Percentiles rank a stretch among this genome's conserved stretches.
phyloP scores from a whole-genome alignment of 2,113 vertebrate species.

The Mormyrus iriodes region DNA sequence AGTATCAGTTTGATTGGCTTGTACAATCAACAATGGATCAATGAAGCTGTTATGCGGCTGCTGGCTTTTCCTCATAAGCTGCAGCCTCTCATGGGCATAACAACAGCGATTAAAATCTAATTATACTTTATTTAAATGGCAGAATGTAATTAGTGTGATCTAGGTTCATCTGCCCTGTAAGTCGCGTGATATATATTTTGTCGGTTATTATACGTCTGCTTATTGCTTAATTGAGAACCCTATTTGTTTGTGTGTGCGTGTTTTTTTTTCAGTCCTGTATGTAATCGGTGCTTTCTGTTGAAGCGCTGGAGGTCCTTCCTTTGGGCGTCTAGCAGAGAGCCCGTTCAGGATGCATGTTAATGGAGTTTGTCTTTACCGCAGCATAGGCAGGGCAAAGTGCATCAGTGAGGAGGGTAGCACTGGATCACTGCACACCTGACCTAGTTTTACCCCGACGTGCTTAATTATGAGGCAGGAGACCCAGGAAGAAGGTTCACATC shows the following conservation, averaged over 20 bases:
- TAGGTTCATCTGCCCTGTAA: background rate
- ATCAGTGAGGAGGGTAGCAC: background rate
- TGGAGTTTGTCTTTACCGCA: background rate
- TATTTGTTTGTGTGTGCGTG: conserved; percentile 27
- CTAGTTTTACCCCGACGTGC: background rate
- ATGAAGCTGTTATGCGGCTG: background rate
- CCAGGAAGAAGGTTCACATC: background rate
- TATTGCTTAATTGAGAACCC: conserved; percentile 20
- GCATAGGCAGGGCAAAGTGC: background rate
- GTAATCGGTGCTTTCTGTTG: conserved; percentile 18
- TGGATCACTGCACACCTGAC: background rate
- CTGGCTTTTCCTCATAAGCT: conserved; percentile 7
- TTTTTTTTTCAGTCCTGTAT: conserved; percentile 25
- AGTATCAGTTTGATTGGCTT: background rate
- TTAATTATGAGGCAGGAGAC: background rate
- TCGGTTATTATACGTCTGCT: conserved; percentile 20
- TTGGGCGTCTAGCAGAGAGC: background rate
- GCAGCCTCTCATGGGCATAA: background rate
- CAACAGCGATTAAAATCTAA: conserved; percentile 26
- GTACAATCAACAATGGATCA: conserved; percentile 1
- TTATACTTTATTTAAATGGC: conserved; percentile 11
- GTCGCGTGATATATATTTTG: conserved; percentile 3
- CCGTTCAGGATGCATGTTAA: background rate
- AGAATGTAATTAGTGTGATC: conserved; percentile 20
- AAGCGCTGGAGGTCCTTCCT: background rate